These are phyloP conservation scores for Drosophila pseudotalamancana DNA, from an alignment of 2,888 invertebrate species.

Conservation along the genomic window DNA sequence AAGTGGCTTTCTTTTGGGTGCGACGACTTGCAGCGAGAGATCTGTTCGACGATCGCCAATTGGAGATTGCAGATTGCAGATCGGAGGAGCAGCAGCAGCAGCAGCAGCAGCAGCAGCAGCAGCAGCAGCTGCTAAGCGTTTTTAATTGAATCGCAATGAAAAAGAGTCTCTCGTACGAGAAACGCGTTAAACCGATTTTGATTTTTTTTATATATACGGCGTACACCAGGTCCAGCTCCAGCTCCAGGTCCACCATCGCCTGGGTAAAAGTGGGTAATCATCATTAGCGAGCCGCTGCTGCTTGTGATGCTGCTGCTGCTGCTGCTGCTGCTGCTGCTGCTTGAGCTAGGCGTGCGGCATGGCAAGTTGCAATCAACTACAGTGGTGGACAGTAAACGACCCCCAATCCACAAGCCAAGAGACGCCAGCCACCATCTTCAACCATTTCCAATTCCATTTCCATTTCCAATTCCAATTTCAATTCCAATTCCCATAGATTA, in stretches of 20 bases:
- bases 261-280: conserved; percentile 78
- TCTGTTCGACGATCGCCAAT: conserved; percentile 18
- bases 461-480: conserved; percentile 39
- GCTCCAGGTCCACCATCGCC: conserved; percentile 18
- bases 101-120: conserved; percentile 25
- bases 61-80: conserved; percentile 32
- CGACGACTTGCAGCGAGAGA: conserved; percentile 55
- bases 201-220: conserved; percentile 67
- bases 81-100: conserved; percentile 20
- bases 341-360: conserved; percentile 20
- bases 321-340: neutral
- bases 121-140: conserved; percentile 56
- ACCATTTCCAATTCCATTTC: conserved; percentile 31
- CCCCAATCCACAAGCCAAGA: conserved; percentile 10
- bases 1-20: conserved; percentile 74
- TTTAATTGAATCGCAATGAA: conserved; percentile 74
- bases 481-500: conserved; percentile 49
- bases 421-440: conserved; percentile 17
- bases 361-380: conserved; percentile 62
- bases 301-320: neutral
- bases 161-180: conserved; percentile 51
- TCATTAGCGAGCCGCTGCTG: conserved; percentile 56
- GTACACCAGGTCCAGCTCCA: no score
- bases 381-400: conserved; percentile 35
- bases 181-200: conserved; percentile 80